Evolutionary conservation across 2,113 vertebrate genomes (phyloP).

Genomic region (Picathartes gymnocephalus): DNA sequence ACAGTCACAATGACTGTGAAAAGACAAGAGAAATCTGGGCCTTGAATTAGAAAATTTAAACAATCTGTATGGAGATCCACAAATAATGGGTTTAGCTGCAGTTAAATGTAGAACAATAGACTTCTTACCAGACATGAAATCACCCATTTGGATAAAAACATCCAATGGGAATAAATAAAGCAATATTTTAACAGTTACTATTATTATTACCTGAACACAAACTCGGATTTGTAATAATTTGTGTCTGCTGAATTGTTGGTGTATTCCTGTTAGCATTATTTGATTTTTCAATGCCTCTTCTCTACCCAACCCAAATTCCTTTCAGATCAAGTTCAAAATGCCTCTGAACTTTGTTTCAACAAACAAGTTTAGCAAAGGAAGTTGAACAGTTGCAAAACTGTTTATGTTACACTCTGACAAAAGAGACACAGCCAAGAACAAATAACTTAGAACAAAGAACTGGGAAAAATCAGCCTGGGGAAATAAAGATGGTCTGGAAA

Average conservation of each 20-base stretch:
- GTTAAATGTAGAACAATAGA: background rate
- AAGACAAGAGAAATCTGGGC: background rate
- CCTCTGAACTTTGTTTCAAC: background rate
- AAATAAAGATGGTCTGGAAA: background rate
- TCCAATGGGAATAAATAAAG: background rate
- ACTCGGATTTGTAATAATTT: background rate
- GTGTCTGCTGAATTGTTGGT: background rate
- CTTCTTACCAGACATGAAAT: background rate
- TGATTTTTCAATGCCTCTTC: background rate
- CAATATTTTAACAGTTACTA: background rate
- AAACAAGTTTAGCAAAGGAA: background rate
- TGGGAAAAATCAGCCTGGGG: background rate
- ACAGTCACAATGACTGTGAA: background rate
- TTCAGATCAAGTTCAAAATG: background rate
- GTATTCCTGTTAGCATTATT: background rate
- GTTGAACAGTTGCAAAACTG: background rate
- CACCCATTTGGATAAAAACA: background rate
- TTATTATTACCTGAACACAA: background rate
- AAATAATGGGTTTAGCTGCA: background rate
- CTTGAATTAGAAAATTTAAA: background rate
- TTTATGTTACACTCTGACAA: background rate
- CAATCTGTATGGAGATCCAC: background rate
- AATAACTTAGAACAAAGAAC: background rate
- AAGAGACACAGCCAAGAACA: background rate
- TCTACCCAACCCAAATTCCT: background rate